Percentiles rank a stretch among this genome's conserved stretches.
Evolutionary conservation across 1,140 invertebrate species (phyloP).

Genomic region (Phortica variegata): DNA sequence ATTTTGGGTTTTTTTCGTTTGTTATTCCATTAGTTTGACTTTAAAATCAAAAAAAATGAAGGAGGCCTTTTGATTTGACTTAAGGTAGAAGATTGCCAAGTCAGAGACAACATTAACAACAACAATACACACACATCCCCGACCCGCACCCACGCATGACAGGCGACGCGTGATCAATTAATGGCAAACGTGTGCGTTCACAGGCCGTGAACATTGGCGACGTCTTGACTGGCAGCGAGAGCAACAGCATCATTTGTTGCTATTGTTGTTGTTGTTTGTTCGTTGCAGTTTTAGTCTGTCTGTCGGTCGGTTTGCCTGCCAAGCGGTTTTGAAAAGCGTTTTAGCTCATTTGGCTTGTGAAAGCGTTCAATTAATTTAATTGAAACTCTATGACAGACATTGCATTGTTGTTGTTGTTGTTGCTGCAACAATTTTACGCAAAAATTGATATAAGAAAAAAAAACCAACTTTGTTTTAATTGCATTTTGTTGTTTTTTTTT

Average conservation of each 20-base stretch:
- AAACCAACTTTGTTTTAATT: slow-evolving; percentile 1
- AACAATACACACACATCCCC: no score
- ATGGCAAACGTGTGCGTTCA: no score
- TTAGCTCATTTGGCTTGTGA: slow-evolving; percentile 38
- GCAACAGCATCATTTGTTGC: neutral
- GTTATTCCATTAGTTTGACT: no score
- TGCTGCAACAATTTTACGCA: slow-evolving; percentile 26
- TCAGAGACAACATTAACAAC: no score
- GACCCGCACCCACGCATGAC: no score
- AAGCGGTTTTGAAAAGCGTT: slow-evolving; percentile 4
- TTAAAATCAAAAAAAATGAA: no score
- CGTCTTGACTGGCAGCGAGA: neutral
- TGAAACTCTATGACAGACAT: slow-evolving; percentile 22
- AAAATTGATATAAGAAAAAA: neutral
- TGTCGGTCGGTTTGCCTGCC: neutral
- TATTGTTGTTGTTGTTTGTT: slow-evolving; percentile 6
- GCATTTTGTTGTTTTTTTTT: neutral
- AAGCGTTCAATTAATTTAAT: slow-evolving; percentile 55
- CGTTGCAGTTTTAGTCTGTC: no score
- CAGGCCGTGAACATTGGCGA: no score
- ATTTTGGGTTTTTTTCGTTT: no score
- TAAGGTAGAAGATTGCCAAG: no score
- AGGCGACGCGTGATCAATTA: slow-evolving; percentile 44
- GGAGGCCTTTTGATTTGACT: no score
- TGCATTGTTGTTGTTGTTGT: neutral